Conservation (phyloP, 2,888 invertebrate species). For the Griposia aprilina region DNA sequence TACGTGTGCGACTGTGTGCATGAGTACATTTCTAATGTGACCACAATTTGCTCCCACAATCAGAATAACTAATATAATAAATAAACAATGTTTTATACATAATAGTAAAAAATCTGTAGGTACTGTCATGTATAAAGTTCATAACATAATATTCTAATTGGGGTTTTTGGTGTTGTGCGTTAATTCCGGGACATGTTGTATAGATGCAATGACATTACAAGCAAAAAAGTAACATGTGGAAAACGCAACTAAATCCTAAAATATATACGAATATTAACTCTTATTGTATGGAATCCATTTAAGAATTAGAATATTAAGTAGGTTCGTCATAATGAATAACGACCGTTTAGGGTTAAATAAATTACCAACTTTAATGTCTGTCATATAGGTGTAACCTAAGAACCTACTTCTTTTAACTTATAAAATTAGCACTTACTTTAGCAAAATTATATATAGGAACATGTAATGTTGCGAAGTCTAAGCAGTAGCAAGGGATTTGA, state of each 20-base stretch:
- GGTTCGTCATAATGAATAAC: background rate
- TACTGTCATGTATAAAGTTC: too few species aligned
- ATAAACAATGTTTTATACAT: too few species aligned
- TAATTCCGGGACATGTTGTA: too few species aligned
- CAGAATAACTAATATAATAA: too few species aligned
- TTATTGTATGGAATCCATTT: background rate
- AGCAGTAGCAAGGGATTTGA: background rate
- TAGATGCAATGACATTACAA: too few species aligned
- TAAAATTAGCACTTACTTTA: conserved; percentile 7
- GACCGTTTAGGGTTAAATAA: background rate
- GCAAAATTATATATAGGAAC: conserved; percentile 9
- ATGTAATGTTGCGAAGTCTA: conserved; percentile 8
- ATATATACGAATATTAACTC: background rate
- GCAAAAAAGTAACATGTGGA: background rate
- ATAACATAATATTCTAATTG: too few species aligned
- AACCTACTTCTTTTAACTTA: conserved; percentile 3
- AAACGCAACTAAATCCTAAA: background rate
- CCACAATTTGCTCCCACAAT: too few species aligned
- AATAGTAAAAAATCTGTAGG: too few species aligned
- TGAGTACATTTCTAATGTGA: too few species aligned
- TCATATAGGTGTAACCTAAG: background rate
- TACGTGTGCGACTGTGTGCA: too few species aligned
- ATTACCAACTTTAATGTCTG: background rate
- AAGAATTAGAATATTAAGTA: background rate
- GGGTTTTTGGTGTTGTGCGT: too few species aligned